Percentiles rank a stretch among this genome's conserved stretches.
These are phyloP conservation scores for Myiagra hebetior DNA, from an alignment of 2,113 vertebrate species.

Conservation along the genomic window DNA sequence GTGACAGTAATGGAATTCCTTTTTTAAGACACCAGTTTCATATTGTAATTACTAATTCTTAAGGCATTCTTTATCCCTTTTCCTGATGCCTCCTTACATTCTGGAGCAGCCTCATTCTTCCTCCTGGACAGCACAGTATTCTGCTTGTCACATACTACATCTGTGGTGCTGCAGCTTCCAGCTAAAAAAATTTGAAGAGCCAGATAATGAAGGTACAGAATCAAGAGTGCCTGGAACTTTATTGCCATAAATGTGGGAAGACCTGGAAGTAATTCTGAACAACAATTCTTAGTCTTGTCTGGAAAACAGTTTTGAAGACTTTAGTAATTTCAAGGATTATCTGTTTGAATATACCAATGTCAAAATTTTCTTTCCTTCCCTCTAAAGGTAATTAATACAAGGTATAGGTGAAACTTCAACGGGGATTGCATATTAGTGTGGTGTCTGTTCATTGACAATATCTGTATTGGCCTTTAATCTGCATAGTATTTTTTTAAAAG, in stretches of 20 bases:
- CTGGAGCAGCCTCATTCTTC: neutral
- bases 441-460: neutral
- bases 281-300: neutral
- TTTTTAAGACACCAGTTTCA: neutral
- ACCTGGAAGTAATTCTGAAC: neutral
- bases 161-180: neutral
- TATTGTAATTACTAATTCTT: neutral
- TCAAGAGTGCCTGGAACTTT: neutral
- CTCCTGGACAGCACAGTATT: neutral
- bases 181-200: neutral
- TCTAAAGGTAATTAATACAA: neutral
- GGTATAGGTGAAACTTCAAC: neutral
- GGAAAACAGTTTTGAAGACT: neutral
- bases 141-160: neutral
- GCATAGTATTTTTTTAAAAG: neutral
- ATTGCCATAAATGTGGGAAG: neutral
- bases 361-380: neutral
- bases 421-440: neutral
- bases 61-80: neutral
- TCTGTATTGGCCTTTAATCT: neutral
- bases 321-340: neutral
- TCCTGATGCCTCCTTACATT: neutral
- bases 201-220: neutral
- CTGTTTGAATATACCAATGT: neutral
- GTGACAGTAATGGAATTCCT: neutral